Conservation (phyloP, 2,888 invertebrate species). For the Stenichneumon culpator region DNA sequence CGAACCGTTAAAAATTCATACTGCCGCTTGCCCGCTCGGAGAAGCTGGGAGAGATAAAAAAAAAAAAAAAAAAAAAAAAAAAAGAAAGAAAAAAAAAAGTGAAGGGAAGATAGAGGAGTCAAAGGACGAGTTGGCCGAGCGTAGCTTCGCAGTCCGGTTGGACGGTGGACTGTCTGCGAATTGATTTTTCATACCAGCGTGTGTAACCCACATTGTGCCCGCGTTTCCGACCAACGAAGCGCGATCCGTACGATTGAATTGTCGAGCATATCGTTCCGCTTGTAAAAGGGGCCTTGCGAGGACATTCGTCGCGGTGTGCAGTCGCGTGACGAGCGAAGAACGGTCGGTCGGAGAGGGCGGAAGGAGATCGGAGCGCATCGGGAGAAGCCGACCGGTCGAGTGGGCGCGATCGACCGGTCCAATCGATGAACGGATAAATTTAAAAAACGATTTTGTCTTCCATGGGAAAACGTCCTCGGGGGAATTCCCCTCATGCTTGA, state of each 20-base stretch:
- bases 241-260: conserved; percentile 57
- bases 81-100: neutral
- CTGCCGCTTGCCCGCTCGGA: conserved; percentile 36
- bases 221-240: conserved; percentile 48
- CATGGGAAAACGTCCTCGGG: neutral
- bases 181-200: conserved; percentile 60
- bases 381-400: neutral
- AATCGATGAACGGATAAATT: neutral
- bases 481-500: neutral
- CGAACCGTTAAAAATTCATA: conserved; percentile 64
- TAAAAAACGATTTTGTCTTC: neutral
- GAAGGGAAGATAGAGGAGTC: conserved; percentile 14
- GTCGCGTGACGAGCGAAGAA: neutral
- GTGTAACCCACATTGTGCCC: conserved; percentile 23
- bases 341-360: neutral
- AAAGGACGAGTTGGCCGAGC: conserved; percentile 30
- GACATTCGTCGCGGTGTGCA: conserved; percentile 19
- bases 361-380: neutral
- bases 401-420: neutral
- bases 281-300: conserved; percentile 13
- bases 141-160: conserved; percentile 14
- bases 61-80: conserved; percentile 8
- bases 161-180: conserved; percentile 30
- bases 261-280: conserved; percentile 49
- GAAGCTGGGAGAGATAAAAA: conserved; percentile 35